A percentile compares a stretch with the other conserved stretches of the same genome.
phyloP scores from a whole-genome alignment of 2,113 vertebrate species.

The Gallinago undulata region DNA sequence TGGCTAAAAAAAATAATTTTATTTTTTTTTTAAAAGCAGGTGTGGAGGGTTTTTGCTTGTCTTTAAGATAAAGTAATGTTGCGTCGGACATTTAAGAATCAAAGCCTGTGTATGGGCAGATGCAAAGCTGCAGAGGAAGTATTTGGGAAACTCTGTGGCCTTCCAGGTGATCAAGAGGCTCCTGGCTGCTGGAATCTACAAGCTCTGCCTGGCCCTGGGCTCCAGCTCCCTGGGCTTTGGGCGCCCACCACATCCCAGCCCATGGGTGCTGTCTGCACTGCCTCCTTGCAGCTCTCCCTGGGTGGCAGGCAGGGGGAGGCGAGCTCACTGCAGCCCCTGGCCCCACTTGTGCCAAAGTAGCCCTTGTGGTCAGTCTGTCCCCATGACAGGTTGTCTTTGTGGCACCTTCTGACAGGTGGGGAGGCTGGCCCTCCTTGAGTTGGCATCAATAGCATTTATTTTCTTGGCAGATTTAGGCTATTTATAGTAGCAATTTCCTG shows the following conservation, averaged over 20 bases:
- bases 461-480: slow-evolving; percentile 2
- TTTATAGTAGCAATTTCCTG: slow-evolving; percentile 34
- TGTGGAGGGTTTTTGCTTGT: not conserved
- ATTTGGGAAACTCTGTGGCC: not conserved
- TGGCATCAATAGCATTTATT: not conserved
- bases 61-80: not conserved
- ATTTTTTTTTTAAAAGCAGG: not conserved
- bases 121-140: not conserved
- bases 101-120: not conserved
- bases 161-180: not conserved
- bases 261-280: fast-evolving
- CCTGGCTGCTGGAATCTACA: not conserved
- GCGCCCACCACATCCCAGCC: not conserved
- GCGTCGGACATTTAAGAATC: not conserved
- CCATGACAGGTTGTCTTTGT: fast-evolving
- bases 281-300: fast-evolving
- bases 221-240: not conserved
- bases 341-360: not conserved
- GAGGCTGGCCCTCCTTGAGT: not conserved
- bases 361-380: not conserved
- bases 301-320: fast-evolving
- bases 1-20: not conserved
- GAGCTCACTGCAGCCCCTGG: not conserved
- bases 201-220: fast-evolving
- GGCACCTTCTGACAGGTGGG: not conserved